Evolutionary conservation across 2,113 vertebrate species (phyloP), one percentile per base, ranked within the genome.

Genomic region (Struthidea cinerea): DNA sequence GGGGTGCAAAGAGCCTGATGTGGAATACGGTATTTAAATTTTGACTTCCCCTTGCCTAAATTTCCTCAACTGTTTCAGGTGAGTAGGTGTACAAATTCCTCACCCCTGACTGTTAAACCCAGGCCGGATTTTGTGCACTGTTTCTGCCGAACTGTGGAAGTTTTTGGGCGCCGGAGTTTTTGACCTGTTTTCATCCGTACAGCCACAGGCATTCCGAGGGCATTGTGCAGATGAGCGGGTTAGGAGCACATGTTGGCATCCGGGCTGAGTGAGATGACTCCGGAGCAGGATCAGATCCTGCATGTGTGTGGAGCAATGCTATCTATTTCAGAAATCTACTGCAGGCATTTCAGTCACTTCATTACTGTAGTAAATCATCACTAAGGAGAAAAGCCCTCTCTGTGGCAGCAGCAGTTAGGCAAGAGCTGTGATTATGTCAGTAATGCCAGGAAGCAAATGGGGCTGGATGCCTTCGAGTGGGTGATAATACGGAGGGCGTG

Each of bases 331-430:
- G 87, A 91, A 84, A 95, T 89, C 73, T 87, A 71, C 83, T 91
- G 88, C 49, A 90, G 86, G 88, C 76, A 82, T 87, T 94, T 96
- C 80, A 94, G 74, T 92, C 91, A 57, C 83, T 95, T 95, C 46
- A 42, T 94, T 94, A 71, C 60, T 68, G 73, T 81, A 71, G 77
- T 92, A 92, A 92, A 93, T 94, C 87, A 63, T 56, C 75, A 7
- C 80, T 26, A 46, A 78, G 8, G 6, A 18, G 50, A 69, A 69
- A n/a, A 14, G 5, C 3, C 12, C 24, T 86, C 42, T 80, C 64
- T 68, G 27, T 61, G 85, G 61, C 85, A 68, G 64, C 85, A 68
- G 64, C 52, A 68, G 93, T 91, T 95, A 83, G 60, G 90, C 92
- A 96, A 95, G 94, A 89, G n/a, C 61, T 41, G 76, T 53, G 90